These are phyloP conservation scores for Netelia fuscicornis DNA, from an alignment of 2,888 invertebrate species.

Conservation along the genomic window DNA sequence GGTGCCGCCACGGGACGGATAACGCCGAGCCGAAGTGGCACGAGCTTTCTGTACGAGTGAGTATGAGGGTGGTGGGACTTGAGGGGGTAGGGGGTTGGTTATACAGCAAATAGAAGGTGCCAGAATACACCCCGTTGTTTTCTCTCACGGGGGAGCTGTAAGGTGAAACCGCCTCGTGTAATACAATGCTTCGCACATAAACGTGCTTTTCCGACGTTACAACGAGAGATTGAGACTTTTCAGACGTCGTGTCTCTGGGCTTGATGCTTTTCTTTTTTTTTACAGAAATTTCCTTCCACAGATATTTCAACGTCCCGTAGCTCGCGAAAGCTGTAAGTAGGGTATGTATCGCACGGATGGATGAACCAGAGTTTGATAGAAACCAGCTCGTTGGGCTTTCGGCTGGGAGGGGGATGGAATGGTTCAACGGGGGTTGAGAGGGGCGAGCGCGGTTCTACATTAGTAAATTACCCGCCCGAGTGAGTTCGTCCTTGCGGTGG, in stretches of 20 bases:
- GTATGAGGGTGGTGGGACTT: slow-evolving; percentile 60
- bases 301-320: slow-evolving; percentile 4
- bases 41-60: slow-evolving; percentile 53
- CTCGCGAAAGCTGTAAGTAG: background rate
- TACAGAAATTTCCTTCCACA: background rate
- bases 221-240: slow-evolving; percentile 6
- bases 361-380: background rate
- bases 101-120: too few species aligned
- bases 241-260: slow-evolving; percentile 4
- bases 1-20: slow-evolving; percentile 55
- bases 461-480: slow-evolving; percentile 80
- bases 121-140: too few species aligned
- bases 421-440: background rate
- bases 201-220: slow-evolving; percentile 11
- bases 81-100: slow-evolving; percentile 32
- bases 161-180: slow-evolving; percentile 49
- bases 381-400: background rate
- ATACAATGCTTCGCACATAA: slow-evolving; percentile 11
- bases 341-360: background rate
- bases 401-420: too few species aligned
- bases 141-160: slow-evolving; percentile 26
- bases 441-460: slow-evolving; percentile 75
- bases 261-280: background rate
- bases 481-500: slow-evolving; percentile 38
- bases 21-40: slow-evolving; percentile 3